Percentiles rank a stretch among this genome's conserved stretches.
phyloP scores from a whole-genome alignment of 2,888 invertebrate species.

The Scelioninae gen. 1 region DNA sequence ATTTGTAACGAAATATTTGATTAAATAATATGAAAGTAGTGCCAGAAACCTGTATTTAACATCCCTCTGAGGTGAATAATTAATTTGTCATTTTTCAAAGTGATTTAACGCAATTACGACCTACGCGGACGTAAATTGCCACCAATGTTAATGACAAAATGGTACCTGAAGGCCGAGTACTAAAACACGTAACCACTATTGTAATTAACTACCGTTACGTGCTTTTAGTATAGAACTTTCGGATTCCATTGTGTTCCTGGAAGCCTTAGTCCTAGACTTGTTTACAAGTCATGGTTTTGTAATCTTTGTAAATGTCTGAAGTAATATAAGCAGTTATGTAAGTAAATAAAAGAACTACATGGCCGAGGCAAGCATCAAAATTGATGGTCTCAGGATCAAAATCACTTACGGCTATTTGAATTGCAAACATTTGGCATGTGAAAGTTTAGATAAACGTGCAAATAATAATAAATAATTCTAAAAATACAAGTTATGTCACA shows the following conservation, averaged over 20 bases:
- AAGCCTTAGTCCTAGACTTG: slow-evolving; percentile 37
- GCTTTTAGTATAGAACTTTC: slow-evolving; percentile 51
- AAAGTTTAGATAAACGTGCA: too few species aligned
- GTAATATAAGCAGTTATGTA: slow-evolving; percentile 24
- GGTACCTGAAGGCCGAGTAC: slow-evolving; percentile 42
- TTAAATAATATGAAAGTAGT: neutral
- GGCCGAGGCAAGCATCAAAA: slow-evolving; percentile 8
- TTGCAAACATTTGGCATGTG: too few species aligned
- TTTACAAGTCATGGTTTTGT: slow-evolving; percentile 44
- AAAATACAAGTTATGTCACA: too few species aligned
- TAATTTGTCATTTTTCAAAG: slow-evolving; percentile 48
- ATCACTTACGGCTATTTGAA: too few species aligned
- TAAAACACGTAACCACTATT: slow-evolving; percentile 59
- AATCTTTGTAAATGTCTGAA: slow-evolving; percentile 29
- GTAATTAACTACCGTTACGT: slow-evolving; percentile 64
- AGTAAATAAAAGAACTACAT: slow-evolving; percentile 3
- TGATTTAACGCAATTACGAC: slow-evolving; percentile 51
- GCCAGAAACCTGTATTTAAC: neutral
- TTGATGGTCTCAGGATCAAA: neutral
- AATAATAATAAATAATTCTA: too few species aligned
- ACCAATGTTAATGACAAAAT: slow-evolving; percentile 50
- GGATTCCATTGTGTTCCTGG: slow-evolving; percentile 45
- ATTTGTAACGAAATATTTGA: neutral
- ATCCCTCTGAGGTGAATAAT: slow-evolving; percentile 24
- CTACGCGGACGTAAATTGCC: slow-evolving; percentile 36